Evolutionary conservation across 2,797 vertebrate species (phyloP).

Genomic region (Rachycentron canadum): DNA sequence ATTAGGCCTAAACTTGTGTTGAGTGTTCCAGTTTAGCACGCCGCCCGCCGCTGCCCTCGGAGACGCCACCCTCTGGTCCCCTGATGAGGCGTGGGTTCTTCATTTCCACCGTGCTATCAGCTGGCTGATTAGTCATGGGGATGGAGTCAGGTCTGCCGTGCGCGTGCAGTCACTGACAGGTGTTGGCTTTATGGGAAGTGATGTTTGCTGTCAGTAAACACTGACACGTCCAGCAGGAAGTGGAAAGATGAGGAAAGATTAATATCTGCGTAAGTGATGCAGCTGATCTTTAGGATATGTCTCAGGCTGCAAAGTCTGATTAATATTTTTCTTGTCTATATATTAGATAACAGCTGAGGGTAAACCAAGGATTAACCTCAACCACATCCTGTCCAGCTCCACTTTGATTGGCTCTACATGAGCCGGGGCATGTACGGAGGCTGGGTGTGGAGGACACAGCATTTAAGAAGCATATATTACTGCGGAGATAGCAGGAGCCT

Average conservation of each 20-base stretch:
- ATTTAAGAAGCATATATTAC: conserved; percentile 43
- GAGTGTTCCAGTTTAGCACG: conserved; percentile 68
- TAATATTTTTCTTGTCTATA: conserved; percentile 26
- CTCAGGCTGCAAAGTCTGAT: conserved; percentile 6
- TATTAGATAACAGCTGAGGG: not conserved
- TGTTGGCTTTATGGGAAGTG: conserved; percentile 44
- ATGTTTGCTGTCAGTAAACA: conserved; percentile 46
- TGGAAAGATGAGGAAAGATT: conserved; percentile 16
- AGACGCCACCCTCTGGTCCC: conserved; percentile 54
- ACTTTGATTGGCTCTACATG: conserved; percentile 7
- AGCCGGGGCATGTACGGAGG: not conserved
- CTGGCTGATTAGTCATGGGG: conserved; percentile 57
- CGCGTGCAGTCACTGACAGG: not conserved
- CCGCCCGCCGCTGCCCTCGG: conserved; percentile 57
- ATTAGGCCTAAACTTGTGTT: conserved; percentile 83
- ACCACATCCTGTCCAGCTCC: not conserved
- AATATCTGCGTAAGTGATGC: conserved; percentile 11
- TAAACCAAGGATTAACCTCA: conserved; percentile 38
- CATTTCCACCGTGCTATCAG: conserved; percentile 35
- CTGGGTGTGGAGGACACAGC: not conserved
- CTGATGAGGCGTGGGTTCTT: conserved; percentile 1
- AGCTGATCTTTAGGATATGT: conserved; percentile 10
- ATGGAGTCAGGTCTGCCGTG: conserved; percentile 11
- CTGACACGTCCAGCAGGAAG: conserved; percentile 22
- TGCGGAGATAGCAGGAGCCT: conserved; percentile 15